Evolutionary conservation across 2,888 invertebrate species (phyloP).

Genomic region (Augochlorella aurata): DNA sequence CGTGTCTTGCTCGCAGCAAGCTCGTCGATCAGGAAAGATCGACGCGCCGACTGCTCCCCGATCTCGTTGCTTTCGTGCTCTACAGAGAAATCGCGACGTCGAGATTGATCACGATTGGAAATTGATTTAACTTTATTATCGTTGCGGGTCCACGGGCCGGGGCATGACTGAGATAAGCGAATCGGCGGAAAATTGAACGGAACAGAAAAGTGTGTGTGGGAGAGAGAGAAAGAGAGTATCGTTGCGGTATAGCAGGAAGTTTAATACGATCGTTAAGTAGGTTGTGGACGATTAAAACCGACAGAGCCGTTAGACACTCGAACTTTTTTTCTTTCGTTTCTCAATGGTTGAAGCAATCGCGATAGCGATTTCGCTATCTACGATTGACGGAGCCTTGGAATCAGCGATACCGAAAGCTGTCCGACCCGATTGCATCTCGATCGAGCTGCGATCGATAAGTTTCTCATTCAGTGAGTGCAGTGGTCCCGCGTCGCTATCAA

Average conservation of each 20-base stretch:
- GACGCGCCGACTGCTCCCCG: slow-evolving; percentile 14
- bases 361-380: slow-evolving; percentile 7
- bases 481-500: background rate
- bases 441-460: slow-evolving; percentile 31
- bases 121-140: background rate
- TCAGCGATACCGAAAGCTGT: slow-evolving; percentile 28
- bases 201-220: background rate
- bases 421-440: slow-evolving; percentile 21
- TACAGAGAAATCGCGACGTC: background rate
- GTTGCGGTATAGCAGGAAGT: background rate
- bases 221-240: background rate
- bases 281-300: background rate
- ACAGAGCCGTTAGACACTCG: background rate
- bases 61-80: background rate
- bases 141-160: background rate
- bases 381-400: slow-evolving; percentile 19
- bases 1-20: slow-evolving; percentile 9
- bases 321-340: slow-evolving; percentile 9
- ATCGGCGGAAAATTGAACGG: background rate
- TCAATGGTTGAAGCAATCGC: slow-evolving; percentile 3
- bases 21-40: slow-evolving; percentile 49
- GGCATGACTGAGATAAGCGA: background rate
- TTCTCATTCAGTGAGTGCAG: slow-evolving; percentile 29
- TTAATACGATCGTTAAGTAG: background rate
- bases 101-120: background rate